Percentiles rank a stretch among this genome's conserved stretches.
Conservation (phyloP, 2,797 vertebrate genomes). For the Pangasius mekongensis region DNA sequence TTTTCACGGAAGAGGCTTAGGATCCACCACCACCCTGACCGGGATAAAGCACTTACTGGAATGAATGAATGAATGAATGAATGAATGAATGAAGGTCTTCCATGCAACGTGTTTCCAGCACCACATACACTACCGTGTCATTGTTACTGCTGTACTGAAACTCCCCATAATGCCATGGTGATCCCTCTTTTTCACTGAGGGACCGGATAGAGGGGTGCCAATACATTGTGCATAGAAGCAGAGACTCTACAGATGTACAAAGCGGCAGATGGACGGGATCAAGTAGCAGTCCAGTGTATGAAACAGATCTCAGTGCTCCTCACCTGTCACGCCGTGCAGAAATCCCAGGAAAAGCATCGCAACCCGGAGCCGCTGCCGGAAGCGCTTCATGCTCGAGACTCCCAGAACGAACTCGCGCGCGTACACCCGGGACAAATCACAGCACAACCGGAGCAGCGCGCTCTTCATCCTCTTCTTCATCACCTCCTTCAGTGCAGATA, state of each 20-base stretch:
- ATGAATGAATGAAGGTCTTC: neutral
- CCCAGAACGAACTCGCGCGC: neutral
- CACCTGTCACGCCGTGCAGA: slow-evolving; percentile 69
- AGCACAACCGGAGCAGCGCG: neutral
- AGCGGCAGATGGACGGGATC: neutral
- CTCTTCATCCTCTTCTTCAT: neutral
- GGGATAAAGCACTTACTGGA: no score
- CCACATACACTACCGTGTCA: no score
- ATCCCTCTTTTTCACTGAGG: neutral
- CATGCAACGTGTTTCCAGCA: no score
- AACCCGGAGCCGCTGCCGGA: slow-evolving; percentile 40
- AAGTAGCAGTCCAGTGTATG: neutral
- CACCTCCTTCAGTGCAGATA: neutral
- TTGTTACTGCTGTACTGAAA: neutral
- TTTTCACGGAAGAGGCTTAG: neutral
- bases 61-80: no score
- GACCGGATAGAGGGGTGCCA: neutral
- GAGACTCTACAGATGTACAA: neutral
- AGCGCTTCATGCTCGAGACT: slow-evolving; percentile 48
- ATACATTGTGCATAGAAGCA: neutral
- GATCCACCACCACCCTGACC: neutral
- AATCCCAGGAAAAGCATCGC: slow-evolving; percentile 58
- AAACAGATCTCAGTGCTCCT: slow-evolving; percentile 46
- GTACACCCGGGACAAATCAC: neutral
- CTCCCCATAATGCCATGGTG: neutral